phyloP scores from a whole-genome alignment of 2,797 vertebrate species.

The Benthosema pterotum region DNA sequence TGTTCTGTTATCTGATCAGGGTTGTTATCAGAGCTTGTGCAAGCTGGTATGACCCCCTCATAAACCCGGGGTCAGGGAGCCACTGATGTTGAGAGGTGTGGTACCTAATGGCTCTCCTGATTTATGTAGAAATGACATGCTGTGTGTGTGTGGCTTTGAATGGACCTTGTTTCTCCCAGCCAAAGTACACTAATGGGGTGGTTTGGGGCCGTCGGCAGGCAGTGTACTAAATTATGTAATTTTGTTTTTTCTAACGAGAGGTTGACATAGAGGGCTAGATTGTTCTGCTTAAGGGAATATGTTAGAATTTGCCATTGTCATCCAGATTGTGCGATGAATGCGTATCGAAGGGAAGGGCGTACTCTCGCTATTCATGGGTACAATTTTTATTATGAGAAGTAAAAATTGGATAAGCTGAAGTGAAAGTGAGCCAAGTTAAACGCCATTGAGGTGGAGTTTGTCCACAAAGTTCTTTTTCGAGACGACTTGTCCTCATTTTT shows the following conservation, averaged over 20 bases:
- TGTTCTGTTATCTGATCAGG: conserved; percentile 17
- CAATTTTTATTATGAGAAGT: conserved; percentile 47
- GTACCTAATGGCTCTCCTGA: conserved; percentile 31
- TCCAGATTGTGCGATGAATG: background rate
- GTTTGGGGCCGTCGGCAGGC: background rate
- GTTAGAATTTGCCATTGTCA: conserved; percentile 35
- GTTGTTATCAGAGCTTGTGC: conserved; percentile 39
- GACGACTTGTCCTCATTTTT: conserved; percentile 33
- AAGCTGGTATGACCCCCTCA: conserved; percentile 20
- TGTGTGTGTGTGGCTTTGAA: conserved; percentile 44
- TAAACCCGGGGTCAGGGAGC: conserved; percentile 24
- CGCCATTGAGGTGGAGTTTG: conserved; percentile 23
- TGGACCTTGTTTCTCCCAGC: conserved; percentile 43
- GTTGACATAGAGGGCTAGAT: conserved; percentile 20
- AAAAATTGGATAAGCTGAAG: conserved; percentile 35
- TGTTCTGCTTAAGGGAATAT: conserved; percentile 8
- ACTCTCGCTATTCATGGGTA: conserved; percentile 13
- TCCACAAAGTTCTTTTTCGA: conserved; percentile 6
- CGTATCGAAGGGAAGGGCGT: conserved; percentile 44
- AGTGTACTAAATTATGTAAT: conserved; percentile 33
- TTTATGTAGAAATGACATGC: conserved; percentile 30
- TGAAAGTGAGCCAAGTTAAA: conserved; percentile 41
- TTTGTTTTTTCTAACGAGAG: conserved; percentile 3
- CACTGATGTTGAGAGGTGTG: conserved; percentile 3
- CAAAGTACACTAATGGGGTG: conserved; percentile 44